Evolutionary conservation across 2,888 invertebrate species (phyloP).

Genomic region (Cantharis rufa): DNA sequence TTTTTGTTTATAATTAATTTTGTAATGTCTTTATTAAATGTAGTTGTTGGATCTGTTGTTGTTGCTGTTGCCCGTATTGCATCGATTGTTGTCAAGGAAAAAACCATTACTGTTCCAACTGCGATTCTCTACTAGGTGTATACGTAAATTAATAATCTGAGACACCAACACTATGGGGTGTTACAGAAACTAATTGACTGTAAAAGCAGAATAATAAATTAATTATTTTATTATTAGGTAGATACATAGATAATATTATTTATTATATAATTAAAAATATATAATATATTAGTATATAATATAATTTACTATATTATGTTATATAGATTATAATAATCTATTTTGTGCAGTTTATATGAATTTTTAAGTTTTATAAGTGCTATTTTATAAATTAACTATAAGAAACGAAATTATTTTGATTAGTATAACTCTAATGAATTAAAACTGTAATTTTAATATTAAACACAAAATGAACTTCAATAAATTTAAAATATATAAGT

Average conservation of each 20-base stretch:
- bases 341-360: not conserved
- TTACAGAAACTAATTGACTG: not conserved
- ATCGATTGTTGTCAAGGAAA: slow-evolving; percentile 53
- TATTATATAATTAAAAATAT: too few species aligned
- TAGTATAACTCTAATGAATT: too few species aligned
- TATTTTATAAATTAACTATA: too few species aligned
- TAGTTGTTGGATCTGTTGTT: slow-evolving; percentile 56
- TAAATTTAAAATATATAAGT: too few species aligned
- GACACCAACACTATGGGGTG: not conserved
- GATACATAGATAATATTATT: too few species aligned
- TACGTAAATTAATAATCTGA: slow-evolving; percentile 35
- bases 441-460: too few species aligned
- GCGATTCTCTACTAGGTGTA: slow-evolving; percentile 54
- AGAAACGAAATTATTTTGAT: too few species aligned
- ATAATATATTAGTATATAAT: too few species aligned
- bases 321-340: not conserved
- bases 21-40: slow-evolving; percentile 10
- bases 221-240: too few species aligned
- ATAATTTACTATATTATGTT: too few species aligned
- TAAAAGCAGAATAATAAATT: not conserved
- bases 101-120: slow-evolving; percentile 58
- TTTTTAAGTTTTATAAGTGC: too few species aligned
- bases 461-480: too few species aligned
- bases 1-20: not conserved
- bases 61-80: slow-evolving; percentile 56